Base-by-base conservation (phyloP, 2,888 invertebrate species). In the Ophioninae sp. region DNA sequence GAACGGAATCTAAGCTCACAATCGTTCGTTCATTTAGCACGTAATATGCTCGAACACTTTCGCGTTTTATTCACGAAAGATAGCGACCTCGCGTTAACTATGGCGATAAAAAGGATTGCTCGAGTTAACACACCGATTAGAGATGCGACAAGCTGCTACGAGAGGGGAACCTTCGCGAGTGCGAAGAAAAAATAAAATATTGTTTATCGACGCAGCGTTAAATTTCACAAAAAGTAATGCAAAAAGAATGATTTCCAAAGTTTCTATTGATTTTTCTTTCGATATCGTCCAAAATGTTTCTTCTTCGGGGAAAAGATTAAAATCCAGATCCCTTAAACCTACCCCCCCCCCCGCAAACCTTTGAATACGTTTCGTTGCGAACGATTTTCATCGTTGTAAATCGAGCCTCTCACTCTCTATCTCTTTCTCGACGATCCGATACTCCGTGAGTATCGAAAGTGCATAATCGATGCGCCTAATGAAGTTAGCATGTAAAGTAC, bases 401-500 rank as follows among this genome's bases (percentile, higher is more conserved):
- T 13, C 67, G 68, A 80, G 58, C 82, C 81, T 82, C 13, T 51
- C 51, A 17, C 17, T 51, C 17, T 51, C 51, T 51, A 0, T 17
- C 17, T 51, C 13, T 51, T 51, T 51, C 17, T 51, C 17, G 51
- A 51, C 79, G 63, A 82, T 39, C 63, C 44, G 51, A 65, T 51
- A 67, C 59, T 58, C 39, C 65, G 67, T 30, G 51, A 74, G 64
- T 51, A 51, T 63, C 63, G 61, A 44, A 41, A 65, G 81, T 79
- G 81, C 82, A 85, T 82, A 72, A 81, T 59, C 81, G 67, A 85
- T 72, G 72, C 79, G 82, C 84, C 79, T 82, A 78, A 83, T 79
- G 51, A 75, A 81, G 79, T 79, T 84, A 81, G 79, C 58, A 63
- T 74, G 65, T 73, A 44, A 59, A 84, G 68, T 81, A 81, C 81